A percentile compares a stretch with the other conserved stretches of the same genome.
phyloP scores from a whole-genome alignment of 2,797 vertebrate species.

The Notolabrus celidotus region DNA sequence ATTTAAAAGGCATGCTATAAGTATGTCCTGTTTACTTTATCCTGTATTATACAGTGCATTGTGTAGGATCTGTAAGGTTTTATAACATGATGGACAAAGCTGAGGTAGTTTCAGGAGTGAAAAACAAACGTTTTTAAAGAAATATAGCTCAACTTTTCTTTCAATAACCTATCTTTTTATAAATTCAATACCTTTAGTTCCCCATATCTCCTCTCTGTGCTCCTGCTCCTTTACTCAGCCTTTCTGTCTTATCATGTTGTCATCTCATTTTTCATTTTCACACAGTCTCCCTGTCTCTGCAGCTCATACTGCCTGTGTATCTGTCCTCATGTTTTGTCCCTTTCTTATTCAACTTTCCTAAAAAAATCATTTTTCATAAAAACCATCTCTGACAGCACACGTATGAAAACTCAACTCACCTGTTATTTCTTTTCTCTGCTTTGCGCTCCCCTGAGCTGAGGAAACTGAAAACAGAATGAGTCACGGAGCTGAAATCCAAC shows the following conservation, averaged over 20 bases:
- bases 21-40: no score
- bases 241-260: not conserved
- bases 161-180: no score
- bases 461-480: conserved; percentile 40
- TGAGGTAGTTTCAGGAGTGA: not conserved
- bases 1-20: no score
- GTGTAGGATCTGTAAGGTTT: no score
- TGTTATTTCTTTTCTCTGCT: conserved; percentile 3
- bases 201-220: no score
- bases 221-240: not conserved
- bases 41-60: no score
- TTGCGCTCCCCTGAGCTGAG: conserved; percentile 25
- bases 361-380: conserved; percentile 33
- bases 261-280: not conserved
- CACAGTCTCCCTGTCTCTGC: conserved; percentile 8
- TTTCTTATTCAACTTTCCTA: conserved; percentile 1
- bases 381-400: conserved; percentile 34
- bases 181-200: conserved; percentile 1
- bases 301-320: conserved; percentile 5
- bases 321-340: conserved; percentile 18
- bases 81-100: no score
- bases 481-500: conserved; percentile 45
- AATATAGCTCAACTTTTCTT: not conserved
- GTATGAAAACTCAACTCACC: conserved; percentile 27
- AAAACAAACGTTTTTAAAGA: not conserved